Conservation (phyloP, 2,113 vertebrate species). For the Scytalopus superciliaris region DNA sequence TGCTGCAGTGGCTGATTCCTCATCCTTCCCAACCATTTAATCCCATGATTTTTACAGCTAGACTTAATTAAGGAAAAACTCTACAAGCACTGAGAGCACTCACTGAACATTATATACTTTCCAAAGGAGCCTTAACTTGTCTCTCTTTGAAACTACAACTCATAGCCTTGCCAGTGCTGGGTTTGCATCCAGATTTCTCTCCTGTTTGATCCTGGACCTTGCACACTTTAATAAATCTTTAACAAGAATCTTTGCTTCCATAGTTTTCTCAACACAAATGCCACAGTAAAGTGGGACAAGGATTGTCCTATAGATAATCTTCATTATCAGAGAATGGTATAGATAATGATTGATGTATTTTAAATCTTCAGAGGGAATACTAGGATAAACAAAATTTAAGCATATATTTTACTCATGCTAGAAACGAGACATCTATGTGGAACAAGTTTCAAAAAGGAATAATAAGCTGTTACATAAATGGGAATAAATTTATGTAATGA, state of each 20-base stretch:
- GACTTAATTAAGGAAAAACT: not conserved
- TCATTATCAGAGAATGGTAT: not conserved
- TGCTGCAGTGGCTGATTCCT: not conserved
- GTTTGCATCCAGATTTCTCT: not conserved
- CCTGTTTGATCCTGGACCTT: not conserved
- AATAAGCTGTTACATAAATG: not conserved
- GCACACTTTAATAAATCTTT: not conserved
- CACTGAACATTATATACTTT: not conserved
- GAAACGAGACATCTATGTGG: not conserved
- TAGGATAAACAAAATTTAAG: not conserved
- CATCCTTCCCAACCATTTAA: not conserved
- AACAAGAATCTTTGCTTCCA: not conserved
- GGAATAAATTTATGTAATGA: not conserved
- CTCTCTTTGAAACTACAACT: not conserved
- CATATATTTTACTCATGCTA: not conserved
- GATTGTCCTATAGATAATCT: not conserved
- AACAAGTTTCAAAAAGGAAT: not conserved
- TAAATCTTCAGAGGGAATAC: not conserved
- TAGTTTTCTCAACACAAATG: not conserved
- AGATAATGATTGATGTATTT: not conserved
- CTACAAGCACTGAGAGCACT: not conserved
- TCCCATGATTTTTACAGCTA: not conserved
- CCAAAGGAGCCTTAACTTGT: not conserved
- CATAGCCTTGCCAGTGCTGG: not conserved
- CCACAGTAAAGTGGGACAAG: not conserved